phyloP scores from a whole-genome alignment of 1,140 invertebrate species.

The Rhysida immarginata region DNA sequence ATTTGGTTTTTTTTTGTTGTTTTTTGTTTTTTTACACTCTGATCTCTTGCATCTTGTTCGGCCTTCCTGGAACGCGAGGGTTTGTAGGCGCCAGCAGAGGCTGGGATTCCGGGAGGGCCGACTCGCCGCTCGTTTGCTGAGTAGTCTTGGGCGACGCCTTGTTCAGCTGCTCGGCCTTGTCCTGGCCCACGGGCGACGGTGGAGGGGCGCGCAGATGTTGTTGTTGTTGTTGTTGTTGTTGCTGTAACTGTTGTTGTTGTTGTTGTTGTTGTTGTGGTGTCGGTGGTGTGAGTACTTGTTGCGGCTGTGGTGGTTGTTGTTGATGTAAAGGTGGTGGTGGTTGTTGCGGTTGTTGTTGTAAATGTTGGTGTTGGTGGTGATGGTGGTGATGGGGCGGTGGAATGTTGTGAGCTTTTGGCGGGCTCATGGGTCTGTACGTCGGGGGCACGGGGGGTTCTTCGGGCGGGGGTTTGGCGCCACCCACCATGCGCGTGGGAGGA shows the following conservation, averaged over 20 bases:
- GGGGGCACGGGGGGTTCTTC: neutral
- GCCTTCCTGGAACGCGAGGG: too few species aligned
- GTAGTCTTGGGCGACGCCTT: neutral
- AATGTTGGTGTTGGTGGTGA: neutral
- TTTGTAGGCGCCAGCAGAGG: neutral
- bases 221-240: neutral
- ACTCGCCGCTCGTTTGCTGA: neutral
- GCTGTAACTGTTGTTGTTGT: neutral
- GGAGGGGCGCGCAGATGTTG: slow-evolving; percentile 4
- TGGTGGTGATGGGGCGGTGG: neutral
- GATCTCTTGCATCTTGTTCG: neutral
- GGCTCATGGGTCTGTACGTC: neutral
- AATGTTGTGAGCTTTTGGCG: neutral
- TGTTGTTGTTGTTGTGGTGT: too few species aligned
- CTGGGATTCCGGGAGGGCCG: slow-evolving; percentile 1
- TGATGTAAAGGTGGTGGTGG: neutral
- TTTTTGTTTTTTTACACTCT: slow-evolving; percentile 5
- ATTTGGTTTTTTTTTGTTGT: too few species aligned
- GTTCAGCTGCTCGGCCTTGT: neutral
- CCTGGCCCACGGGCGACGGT: slow-evolving; percentile 1
- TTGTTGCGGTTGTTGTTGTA: neutral
- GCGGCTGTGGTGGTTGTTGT: slow-evolving; percentile 8
- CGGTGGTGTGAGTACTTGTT: neutral
- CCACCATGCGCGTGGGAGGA: neutral
- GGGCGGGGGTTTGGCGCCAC: neutral